Conservation (phyloP, 2,113 vertebrate species). For the Oxygymnocypris stewartii region DNA sequence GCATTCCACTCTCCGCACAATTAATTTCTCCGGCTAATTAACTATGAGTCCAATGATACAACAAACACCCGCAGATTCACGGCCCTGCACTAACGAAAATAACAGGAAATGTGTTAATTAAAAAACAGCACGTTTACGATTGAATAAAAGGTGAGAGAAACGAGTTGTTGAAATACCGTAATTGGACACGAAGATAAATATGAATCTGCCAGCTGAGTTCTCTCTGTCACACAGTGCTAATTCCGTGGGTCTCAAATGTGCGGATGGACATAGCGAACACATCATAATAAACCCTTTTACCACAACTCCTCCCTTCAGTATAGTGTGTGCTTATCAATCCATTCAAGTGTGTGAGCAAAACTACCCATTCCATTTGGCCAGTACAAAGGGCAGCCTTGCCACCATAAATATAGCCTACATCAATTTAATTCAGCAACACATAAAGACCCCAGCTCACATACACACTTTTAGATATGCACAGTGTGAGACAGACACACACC, state of each 20-base stretch:
- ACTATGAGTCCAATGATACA: slow-evolving; percentile 55
- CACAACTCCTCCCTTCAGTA: slow-evolving; percentile 52
- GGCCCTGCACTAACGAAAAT: background rate
- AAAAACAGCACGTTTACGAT: background rate
- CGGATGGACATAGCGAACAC: slow-evolving; percentile 57
- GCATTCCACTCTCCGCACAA: slow-evolving; percentile 55
- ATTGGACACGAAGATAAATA: slow-evolving; percentile 38
- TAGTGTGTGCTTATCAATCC: slow-evolving; percentile 73
- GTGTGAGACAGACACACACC: background rate
- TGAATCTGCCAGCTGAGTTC: slow-evolving; percentile 10
- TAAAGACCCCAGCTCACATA: slow-evolving; percentile 9
- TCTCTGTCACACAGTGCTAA: slow-evolving; percentile 17
- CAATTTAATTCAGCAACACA: slow-evolving; percentile 32
- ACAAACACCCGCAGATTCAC: slow-evolving; percentile 33
- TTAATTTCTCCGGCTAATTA: slow-evolving; percentile 66
- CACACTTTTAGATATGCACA: background rate
- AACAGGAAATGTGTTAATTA: slow-evolving; percentile 15
- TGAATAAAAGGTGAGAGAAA: slow-evolving; percentile 42
- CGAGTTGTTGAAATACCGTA: slow-evolving; percentile 61
- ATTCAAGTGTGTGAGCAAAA: slow-evolving; percentile 67
- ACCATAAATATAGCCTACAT: slow-evolving; percentile 55
- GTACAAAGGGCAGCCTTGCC: slow-evolving; percentile 71
- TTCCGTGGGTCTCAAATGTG: slow-evolving; percentile 30
- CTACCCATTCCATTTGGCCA: slow-evolving; percentile 67
- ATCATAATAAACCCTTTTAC: slow-evolving; percentile 68